These are phyloP conservation scores for Lithodes maja DNA, from an alignment of 2,888 invertebrate genomes.

Conservation along the genomic window DNA sequence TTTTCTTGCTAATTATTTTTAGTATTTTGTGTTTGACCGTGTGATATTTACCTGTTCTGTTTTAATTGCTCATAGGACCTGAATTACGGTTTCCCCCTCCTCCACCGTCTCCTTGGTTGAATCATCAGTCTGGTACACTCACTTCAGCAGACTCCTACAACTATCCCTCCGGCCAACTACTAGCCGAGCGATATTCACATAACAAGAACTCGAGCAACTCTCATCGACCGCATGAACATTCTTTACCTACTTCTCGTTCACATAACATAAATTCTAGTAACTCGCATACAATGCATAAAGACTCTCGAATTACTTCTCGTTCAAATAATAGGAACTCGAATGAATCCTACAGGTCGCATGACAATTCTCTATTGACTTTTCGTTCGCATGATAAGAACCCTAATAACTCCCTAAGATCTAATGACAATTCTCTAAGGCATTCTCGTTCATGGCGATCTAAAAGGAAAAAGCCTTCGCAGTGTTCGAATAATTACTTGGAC, in stretches of 20 bases:
- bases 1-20: neutral
- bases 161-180: slow-evolving; percentile 46
- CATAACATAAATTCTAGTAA: no score
- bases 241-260: slow-evolving; percentile 11
- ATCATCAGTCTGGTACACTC: slow-evolving; percentile 52
- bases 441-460: no score
- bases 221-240: slow-evolving; percentile 55
- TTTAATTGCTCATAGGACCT: slow-evolving; percentile 24
- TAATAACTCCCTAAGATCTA: neutral
- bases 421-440: no score
- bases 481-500: no score
- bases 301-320: no score
- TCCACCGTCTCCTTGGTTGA: slow-evolving; percentile 27
- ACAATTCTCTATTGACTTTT: slow-evolving; percentile 20
- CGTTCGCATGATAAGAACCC: slow-evolving; percentile 39
- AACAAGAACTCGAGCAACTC: slow-evolving; percentile 58
- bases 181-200: slow-evolving; percentile 62
- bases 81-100: slow-evolving; percentile 69
- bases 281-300: no score
- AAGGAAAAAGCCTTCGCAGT: no score
- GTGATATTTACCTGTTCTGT: no score
- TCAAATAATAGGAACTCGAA: no score
- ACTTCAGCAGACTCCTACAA: slow-evolving; percentile 51
- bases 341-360: no score
- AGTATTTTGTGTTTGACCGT: neutral